Evolutionary conservation across 2,797 vertebrate species (phyloP), one percentile per base, ranked within the genome.

Genomic region (Sebastes goodei): DNA sequence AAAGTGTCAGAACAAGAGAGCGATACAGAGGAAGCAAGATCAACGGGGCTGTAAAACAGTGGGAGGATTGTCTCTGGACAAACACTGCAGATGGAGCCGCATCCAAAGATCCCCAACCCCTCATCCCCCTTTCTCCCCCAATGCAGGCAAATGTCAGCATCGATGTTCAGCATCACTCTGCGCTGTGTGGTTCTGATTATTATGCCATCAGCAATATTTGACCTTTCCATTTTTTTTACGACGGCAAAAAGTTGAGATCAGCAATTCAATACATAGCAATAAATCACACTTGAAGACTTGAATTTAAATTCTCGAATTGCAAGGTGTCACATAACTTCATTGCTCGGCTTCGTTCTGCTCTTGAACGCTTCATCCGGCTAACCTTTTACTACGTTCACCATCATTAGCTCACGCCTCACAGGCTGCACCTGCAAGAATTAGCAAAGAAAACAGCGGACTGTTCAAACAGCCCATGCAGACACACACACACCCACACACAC

Each of bases 391-490:
- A 73, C 80, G 88, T 90, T 94, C 88, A 92, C 90, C 83, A 69
- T 88, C 69, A 84, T 90, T 88, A 80, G 80, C 76, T 85, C 86
- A 90, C 90, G 89, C 90, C 60, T 94, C 87, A 91, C 85, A 87
- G 82, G 84, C 87, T 89, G 90, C 92, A 95, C 93, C 93, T 94
- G 92, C 88, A 81, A 90, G 90, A 90, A 93, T 94, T 94, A 93
- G 91, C 87, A 93, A 93, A 89, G 89, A 84, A 92, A 94, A 91
- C 90, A 93, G 71, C 6, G 8, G 65, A 66, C 80, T 90, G 84
- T 90, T 90, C 89, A 93, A 93, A 92, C 88, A 89, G 57, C 65
- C 55, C 46, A 14, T 12, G 3, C 70, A 72, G 23, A 46, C 57
- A 29, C 61, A 46, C 73, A 74, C 62, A 74, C 72, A 66, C 23